Base-by-base conservation (phyloP, 2,797 vertebrate species). In the Forpus xanthops region DNA sequence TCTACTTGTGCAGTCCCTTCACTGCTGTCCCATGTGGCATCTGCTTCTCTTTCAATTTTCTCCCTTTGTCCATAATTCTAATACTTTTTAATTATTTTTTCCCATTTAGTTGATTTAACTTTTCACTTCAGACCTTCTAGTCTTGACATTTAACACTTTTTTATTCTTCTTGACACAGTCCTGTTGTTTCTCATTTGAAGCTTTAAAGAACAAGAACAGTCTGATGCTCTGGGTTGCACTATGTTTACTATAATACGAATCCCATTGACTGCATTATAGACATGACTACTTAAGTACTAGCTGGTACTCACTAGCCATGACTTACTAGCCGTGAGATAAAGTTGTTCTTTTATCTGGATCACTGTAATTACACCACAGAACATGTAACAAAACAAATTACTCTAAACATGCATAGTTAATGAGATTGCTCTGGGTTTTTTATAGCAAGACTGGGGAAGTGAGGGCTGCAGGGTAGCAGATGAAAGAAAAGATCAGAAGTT, bases 401-500 rank as follows among this genome's bases (percentile, higher is more conserved):
- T 55, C 30, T 56, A 73, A 64, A 74, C 27, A 45, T 33, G 44
- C 53, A 56, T 33, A 33, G n/a, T 50, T 56, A 33, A 6, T 41
- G n/a, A n/a, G 35, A 56, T 18, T 68, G 12, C 27, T 81, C 44
- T 30, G 28, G 13, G 13, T 9, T 14, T 15, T 74, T 67, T 53
- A 33, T 21, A 20, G 24, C 17, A 45, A 67, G 15, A 9, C 4
- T 21, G 7, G 7, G 5, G 11, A 6, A 5, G 4, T 0, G 1
- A 62, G 18, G 18, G 6, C 18, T 82, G 23, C 21, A 56, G 23
- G 9, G 12, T 56, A 50, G 12, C 12, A 16, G 8, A 24, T 55
- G 15, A 31, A 27, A 62, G 21, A 68, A 53, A 41, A 81, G 14
- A 42, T 62, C 17, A 20, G 31, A 35, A 81, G 12, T 27, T 88